Conservation (phyloP, 1,140 invertebrate species). For the Microvelia longipes region DNA sequence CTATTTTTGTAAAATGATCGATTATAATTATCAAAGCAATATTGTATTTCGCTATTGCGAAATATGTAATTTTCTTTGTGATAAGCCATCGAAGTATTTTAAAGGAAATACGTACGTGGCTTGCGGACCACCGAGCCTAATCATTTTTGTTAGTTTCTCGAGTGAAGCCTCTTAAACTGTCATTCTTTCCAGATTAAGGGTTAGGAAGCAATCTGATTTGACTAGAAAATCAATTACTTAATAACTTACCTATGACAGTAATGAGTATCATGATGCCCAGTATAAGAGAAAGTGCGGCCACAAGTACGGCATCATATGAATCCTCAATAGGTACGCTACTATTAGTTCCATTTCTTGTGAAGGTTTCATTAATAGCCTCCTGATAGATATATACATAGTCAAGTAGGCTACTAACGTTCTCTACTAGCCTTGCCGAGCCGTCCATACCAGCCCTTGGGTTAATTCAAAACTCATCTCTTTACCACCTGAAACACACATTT, state of each 20-base stretch:
- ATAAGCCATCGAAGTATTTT: too few relatives aligned
- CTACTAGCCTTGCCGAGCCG: neutral
- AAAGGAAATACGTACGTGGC: too few relatives aligned
- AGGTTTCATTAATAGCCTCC: neutral
- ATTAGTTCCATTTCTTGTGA: neutral
- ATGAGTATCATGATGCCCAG: constrained; percentile 23
- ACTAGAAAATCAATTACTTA: too few relatives aligned
- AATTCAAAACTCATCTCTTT: constrained; percentile 3
- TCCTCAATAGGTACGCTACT: constrained; percentile 2
- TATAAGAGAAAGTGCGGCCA: constrained; percentile 20
- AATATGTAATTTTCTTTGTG: too few relatives aligned
- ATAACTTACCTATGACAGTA: constrained; percentile 21
- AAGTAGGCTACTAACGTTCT: neutral
- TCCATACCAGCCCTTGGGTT: neutral
- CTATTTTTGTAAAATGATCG: too few relatives aligned
- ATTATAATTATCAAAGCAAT: too few relatives aligned
- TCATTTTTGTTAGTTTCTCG: too few relatives aligned
- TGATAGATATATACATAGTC: neutral
- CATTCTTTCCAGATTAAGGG: too few relatives aligned
- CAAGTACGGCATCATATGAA: constrained; percentile 12
- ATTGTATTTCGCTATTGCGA: too few relatives aligned
- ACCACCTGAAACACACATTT: constrained; percentile 8
- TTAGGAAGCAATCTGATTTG: too few relatives aligned
- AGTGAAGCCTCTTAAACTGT: too few relatives aligned
- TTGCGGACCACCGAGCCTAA: too few relatives aligned